Evolutionary conservation across 2,797 vertebrate species (phyloP), one percentile per base, ranked within the genome.

Genomic region (Thaleichthys pacificus): DNA sequence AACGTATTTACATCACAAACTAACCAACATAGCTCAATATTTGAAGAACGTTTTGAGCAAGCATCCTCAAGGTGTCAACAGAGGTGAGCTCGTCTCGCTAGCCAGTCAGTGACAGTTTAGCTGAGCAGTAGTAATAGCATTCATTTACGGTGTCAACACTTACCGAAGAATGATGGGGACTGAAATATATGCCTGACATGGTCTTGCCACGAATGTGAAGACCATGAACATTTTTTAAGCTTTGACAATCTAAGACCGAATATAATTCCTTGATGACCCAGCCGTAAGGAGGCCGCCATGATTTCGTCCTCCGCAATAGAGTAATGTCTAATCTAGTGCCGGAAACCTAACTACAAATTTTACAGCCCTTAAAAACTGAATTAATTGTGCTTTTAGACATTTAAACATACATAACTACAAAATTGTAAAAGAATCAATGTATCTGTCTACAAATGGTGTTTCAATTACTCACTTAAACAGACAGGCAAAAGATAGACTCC

Each of bases 261-360:
- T 75, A 91, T 78, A 61, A 92, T 75, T 73, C 86, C 88, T 65
- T 84, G 91, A 86, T 86, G 92, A 85, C 91, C 90, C 80, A 93
- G 76, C 73, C 87, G 89, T 77, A 93, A 89, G 92, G 93, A 93
- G 80, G 92, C 90, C 82, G 93, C 93, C 93, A 93, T 94, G 82
- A 89, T 91, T 71, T 89, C 84, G 87, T 85, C 91, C 89, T 91
- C 83, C 57, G 56, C 68, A 38, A 15, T 51, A 62, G n/a, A 74
- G 61, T 69, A 0, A 70, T 77, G 84, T 5, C 85, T 64, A 0
- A 11, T 0, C 0, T 19, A 0, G 2, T 82, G 90, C 93, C 91
- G 88, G 58, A 61, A 61, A 24, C 4, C 8, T 3, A 61, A 22
- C 2, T 26, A 24, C 8, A 26, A n/a, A 61, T 5, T 14, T 3